Conservation (phyloP, 2,797 vertebrate species). For the Toxotes lorentzi region DNA sequence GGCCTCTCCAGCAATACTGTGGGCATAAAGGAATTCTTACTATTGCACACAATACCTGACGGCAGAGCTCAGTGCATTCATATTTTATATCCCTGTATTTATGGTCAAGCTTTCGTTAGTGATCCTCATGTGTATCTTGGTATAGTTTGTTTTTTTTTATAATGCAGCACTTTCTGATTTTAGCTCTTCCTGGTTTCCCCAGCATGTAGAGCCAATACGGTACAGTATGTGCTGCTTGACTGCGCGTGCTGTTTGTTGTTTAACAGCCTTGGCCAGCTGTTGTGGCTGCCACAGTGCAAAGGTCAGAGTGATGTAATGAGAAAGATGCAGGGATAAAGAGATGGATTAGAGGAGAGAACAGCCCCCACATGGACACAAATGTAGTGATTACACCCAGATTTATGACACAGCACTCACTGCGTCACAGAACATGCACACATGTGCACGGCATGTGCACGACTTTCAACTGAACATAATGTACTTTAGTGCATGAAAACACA, state of each 20-base stretch:
- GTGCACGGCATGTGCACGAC: background rate
- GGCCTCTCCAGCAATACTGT: background rate
- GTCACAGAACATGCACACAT: conserved; percentile 34
- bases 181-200: conserved; percentile 24
- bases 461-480: conserved; percentile 8
- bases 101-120: conserved; percentile 10
- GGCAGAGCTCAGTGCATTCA: conserved; percentile 4
- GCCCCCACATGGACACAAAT: conserved; percentile 66
- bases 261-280: conserved; percentile 75
- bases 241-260: conserved; percentile 55
- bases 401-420: conserved; percentile 65
- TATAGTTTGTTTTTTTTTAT: background rate
- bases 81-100: conserved; percentile 33
- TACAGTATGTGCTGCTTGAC: conserved; percentile 22
- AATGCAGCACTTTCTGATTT: background rate
- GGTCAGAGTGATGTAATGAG: conserved; percentile 80
- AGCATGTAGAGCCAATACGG: conserved; percentile 12
- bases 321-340: conserved; percentile 71
- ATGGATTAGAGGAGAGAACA: conserved; percentile 78
- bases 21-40: background rate
- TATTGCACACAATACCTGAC: background rate
- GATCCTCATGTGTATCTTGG: background rate
- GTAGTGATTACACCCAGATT: conserved; percentile 81
- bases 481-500: conserved; percentile 1
- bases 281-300: conserved; percentile 66